Evolutionary conservation across 2,113 vertebrate species (phyloP).

Genomic region (Oenanthe melanoleuca): DNA sequence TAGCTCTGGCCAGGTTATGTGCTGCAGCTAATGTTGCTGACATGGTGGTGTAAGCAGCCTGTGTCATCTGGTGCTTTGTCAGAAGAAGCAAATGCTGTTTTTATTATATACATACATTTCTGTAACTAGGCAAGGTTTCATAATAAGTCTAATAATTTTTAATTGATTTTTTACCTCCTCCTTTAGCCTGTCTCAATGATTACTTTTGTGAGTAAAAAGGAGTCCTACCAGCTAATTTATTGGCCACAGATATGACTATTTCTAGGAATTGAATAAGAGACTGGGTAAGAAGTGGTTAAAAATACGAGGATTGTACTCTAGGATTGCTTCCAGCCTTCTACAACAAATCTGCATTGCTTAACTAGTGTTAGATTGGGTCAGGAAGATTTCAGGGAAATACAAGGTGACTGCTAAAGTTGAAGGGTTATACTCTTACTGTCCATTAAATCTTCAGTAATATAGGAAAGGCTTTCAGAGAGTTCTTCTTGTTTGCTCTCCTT

Average conservation of each 20-base stretch:
- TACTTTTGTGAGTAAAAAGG: neutral
- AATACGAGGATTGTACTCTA: neutral
- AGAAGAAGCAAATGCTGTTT: slow-evolving; percentile 33
- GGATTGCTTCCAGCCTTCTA: neutral
- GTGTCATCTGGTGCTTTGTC: neutral
- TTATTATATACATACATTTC: neutral
- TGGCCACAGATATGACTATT: neutral
- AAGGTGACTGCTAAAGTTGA: neutral
- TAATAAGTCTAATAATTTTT: neutral
- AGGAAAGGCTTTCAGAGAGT: neutral
- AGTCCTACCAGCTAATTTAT: neutral
- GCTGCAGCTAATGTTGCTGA: neutral
- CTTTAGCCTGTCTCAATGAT: neutral
- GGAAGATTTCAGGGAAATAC: neutral
- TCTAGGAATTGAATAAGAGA: neutral
- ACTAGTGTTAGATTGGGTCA: neutral
- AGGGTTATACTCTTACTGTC: neutral
- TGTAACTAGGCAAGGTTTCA: neutral
- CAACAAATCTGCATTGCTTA: neutral
- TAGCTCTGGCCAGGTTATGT: neutral
- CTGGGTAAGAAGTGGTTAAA: neutral
- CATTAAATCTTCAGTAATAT: neutral
- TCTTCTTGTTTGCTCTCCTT: neutral
- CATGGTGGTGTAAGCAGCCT: neutral
- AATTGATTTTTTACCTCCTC: accelerated